These are phyloP conservation scores for Druon quercuslanigerum DNA, from an alignment of 1,140 invertebrate genomes.

Conservation along the genomic window DNA sequence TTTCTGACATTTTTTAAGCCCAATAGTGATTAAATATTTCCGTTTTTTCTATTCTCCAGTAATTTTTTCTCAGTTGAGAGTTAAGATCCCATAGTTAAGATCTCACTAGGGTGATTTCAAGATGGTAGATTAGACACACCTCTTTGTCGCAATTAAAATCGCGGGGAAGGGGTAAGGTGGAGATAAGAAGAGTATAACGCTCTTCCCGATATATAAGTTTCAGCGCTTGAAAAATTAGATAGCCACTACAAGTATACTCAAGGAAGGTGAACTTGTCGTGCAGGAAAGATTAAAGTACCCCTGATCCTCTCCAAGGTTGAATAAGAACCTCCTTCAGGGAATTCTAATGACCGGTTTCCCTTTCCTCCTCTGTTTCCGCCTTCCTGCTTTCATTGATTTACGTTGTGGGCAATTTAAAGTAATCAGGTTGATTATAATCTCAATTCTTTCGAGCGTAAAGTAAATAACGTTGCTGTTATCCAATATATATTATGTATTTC, in stretches of 20 bases:
- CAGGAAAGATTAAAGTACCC: slow-evolving; percentile 66
- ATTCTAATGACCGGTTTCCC: slow-evolving; percentile 57
- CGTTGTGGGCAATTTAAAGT: slow-evolving; percentile 21
- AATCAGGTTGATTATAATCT: slow-evolving; percentile 11
- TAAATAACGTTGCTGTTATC: neutral
- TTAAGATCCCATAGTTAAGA: neutral
- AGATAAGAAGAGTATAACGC: slow-evolving; percentile 31
- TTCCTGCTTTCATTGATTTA: slow-evolving; percentile 6
- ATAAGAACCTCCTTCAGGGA: slow-evolving; percentile 54
- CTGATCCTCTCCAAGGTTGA: slow-evolving; percentile 50
- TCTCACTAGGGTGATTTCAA: neutral
- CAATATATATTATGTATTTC: neutral
- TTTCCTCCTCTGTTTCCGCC: slow-evolving; percentile 21
- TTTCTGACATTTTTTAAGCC: no score
- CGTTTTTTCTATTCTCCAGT: no score
- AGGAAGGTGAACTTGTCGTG: slow-evolving; percentile 60
- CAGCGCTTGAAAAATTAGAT: slow-evolving; percentile 60
- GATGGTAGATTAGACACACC: slow-evolving; percentile 14
- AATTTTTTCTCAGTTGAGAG: no score
- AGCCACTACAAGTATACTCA: slow-evolving; percentile 50
- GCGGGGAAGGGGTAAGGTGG: neutral
- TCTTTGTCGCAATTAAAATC: neutral
- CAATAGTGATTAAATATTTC: no score
- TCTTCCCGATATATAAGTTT: slow-evolving; percentile 44
- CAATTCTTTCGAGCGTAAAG: neutral